phyloP scores from a whole-genome alignment of 2,888 invertebrate genomes.

The Hypomecis punctinalis region DNA sequence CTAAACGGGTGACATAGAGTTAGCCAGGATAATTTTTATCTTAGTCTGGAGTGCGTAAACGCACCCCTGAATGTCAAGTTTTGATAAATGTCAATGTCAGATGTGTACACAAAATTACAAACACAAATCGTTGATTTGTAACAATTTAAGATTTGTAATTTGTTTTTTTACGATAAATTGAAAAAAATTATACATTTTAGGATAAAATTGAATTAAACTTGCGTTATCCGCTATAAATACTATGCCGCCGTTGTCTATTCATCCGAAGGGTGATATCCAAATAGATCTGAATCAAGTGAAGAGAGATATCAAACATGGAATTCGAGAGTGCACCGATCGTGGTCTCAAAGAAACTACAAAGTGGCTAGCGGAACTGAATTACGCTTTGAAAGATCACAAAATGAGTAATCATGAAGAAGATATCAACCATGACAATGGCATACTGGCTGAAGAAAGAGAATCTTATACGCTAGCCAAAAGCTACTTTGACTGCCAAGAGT shows the following conservation, averaged over 20 bases:
- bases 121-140: no score
- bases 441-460: slow-evolving; percentile 87
- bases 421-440: slow-evolving; percentile 66
- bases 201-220: not conserved
- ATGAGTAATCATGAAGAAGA: slow-evolving; percentile 79
- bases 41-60: no score
- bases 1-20: no score
- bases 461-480: slow-evolving; percentile 92
- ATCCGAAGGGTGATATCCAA: slow-evolving; percentile 71
- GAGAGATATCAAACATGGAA: slow-evolving; percentile 72
- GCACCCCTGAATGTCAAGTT: no score
- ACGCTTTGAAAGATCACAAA: slow-evolving; percentile 88
- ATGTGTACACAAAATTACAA: no score
- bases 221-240: slow-evolving; percentile 11
- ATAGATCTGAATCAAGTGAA: slow-evolving; percentile 77
- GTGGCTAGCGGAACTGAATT: slow-evolving; percentile 95
- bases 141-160: not conserved
- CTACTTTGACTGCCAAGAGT: slow-evolving; percentile 96
- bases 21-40: no score
- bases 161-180: not conserved
- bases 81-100: no score
- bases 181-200: not conserved
- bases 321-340: slow-evolving; percentile 90
- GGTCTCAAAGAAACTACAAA: slow-evolving; percentile 93
- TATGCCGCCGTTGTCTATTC: slow-evolving; percentile 69